Evolutionary conservation across 2,888 invertebrate genomes (phyloP).

Genomic region (Steromphala cineraria): DNA sequence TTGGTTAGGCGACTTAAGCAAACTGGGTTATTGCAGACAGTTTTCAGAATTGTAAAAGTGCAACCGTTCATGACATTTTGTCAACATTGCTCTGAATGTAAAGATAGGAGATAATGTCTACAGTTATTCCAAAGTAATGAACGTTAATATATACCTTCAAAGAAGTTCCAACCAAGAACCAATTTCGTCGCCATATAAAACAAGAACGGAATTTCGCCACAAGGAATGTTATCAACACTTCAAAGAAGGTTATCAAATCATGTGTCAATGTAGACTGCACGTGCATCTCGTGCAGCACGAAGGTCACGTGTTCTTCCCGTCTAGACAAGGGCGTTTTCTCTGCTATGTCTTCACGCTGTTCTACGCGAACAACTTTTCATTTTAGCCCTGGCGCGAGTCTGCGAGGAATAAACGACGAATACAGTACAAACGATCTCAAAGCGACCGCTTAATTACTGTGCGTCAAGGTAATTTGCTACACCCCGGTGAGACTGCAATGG

Average conservation of each 20-base stretch:
- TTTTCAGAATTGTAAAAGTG: too few relatives aligned
- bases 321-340: conserved; percentile 5
- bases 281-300: neutral
- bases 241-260: neutral
- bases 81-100: too few relatives aligned
- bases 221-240: too few relatives aligned
- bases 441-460: conserved; percentile 19
- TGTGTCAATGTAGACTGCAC: neutral
- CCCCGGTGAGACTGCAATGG: conserved; percentile 17
- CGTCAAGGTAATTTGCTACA: neutral
- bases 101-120: too few relatives aligned
- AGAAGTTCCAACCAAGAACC: too few relatives aligned
- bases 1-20: too few relatives aligned
- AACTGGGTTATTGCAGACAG: too few relatives aligned
- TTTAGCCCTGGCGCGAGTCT: neutral
- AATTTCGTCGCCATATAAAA: too few relatives aligned
- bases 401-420: neutral
- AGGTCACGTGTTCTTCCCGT: neutral
- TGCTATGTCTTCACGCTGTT: neutral
- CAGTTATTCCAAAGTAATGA: too few relatives aligned
- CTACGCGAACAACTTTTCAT: neutral
- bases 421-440: conserved; percentile 11
- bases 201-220: too few relatives aligned
- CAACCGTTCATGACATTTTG: too few relatives aligned
- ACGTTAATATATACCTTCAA: too few relatives aligned